phyloP scores from a whole-genome alignment of 2,113 vertebrate genomes.

The Alosa alosa region DNA sequence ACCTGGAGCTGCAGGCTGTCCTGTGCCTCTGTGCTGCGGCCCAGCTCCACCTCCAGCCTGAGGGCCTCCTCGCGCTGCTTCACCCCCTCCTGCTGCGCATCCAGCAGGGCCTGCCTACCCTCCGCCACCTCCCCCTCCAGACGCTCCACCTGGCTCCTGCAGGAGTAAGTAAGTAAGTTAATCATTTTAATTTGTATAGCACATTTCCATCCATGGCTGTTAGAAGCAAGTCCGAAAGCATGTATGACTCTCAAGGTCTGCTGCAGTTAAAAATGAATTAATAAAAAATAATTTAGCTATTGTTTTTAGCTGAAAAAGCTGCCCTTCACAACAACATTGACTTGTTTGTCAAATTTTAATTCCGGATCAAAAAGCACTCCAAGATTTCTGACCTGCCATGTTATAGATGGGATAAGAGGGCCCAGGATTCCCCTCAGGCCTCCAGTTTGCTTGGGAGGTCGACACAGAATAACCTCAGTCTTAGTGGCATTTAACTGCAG shows the following conservation, averaged over 20 bases:
- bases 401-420: background rate
- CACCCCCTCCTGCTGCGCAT: conserved; percentile 50
- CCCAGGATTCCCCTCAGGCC: background rate
- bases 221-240: too few species aligned
- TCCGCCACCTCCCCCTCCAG: conserved; percentile 54
- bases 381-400: background rate
- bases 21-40: conserved; percentile 45
- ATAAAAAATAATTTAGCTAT: background rate
- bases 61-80: conserved; percentile 52
- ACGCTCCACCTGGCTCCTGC: conserved; percentile 54
- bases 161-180: background rate
- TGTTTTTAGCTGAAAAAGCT: too few species aligned
- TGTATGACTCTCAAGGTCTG: too few species aligned
- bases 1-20: conserved; percentile 65
- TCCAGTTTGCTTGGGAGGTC: background rate
- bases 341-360: too few species aligned
- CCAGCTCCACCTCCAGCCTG: conserved; percentile 52
- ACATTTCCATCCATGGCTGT: too few species aligned
- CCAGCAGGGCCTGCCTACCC: conserved; percentile 52
- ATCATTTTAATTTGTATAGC: too few species aligned
- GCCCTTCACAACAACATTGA: too few species aligned
- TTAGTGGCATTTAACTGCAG: background rate
- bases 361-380: background rate
- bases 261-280: too few species aligned
- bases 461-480: background rate